Evolutionary conservation across 2,888 invertebrate genomes (phyloP), one percentile per base, ranked within the genome.

Genomic region (Megaustenia siamemsis): DNA sequence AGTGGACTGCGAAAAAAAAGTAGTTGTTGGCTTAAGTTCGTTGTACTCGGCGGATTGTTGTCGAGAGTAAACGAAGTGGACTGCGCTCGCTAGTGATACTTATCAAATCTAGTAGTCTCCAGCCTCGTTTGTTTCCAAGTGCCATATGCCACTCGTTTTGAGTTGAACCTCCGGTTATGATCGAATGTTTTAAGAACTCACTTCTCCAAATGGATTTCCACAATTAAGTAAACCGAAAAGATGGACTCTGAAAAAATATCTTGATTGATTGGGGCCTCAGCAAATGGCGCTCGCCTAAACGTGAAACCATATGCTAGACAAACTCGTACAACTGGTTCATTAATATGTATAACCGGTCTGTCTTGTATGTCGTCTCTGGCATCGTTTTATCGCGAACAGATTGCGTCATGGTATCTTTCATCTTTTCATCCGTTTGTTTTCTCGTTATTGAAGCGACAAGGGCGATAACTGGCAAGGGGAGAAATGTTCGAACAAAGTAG

Each of bases 111-210:
- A 66, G 43, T 18, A 35, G 53, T 60, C 60, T 21, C 75, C 3
- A 18, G 32, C n/a, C 28, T 32, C 15, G 53, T 10, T 75, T 53
- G 56, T 35, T n/a, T 45, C 40, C 56, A 15, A n/a, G 5, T 77
- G 60, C 76, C 76, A 78, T 78, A 78, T 78, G 78, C 43, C 78
- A 63, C 66, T 60, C 24, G n/a, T 32, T 78, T 66, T n/a, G 40
- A 45, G 56, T 60, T 38, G 60, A 56, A 3, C 12, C 53, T n/a
- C 24, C 28, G 28, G 43, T 28, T 63, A 24, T 40, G 56, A 56
- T 78, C 45, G 77, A 66, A 78, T 78, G 43, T 78, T 66, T 3
- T 40, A 32, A 24, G 21, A 56, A 77, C n/a, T 35, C 56, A 77
- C 56, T 56, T 56, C 60, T 40, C 12, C 24, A 35, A 56, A 56